These are phyloP conservation scores for Neocrepidodera transversa DNA, from an alignment of 2,888 invertebrate genomes.

Conservation along the genomic window DNA sequence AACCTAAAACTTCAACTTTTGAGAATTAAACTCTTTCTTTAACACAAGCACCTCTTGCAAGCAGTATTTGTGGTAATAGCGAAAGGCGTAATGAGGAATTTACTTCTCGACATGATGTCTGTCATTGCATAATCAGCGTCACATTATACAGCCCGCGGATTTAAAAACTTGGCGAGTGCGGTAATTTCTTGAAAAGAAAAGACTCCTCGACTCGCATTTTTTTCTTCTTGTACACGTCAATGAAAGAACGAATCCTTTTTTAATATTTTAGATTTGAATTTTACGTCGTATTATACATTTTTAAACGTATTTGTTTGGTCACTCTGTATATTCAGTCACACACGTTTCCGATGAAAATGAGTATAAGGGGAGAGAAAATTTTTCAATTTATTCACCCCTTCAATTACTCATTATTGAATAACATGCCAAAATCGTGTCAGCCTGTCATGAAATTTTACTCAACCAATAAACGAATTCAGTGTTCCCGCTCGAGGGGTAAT, in stretches of 20 bases:
- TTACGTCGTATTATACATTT: too few relatives aligned
- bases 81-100: conserved; percentile 29
- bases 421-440: conserved; percentile 50
- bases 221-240: background rate
- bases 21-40: conserved; percentile 14
- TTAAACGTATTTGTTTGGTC: too few relatives aligned
- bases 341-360: conserved; percentile 21
- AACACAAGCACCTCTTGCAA: conserved; percentile 8
- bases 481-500: conserved; percentile 39
- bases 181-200: background rate
- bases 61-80: conserved; percentile 16
- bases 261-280: too few relatives aligned
- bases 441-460: conserved; percentile 53
- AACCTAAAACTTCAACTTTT: conserved; percentile 16
- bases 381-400: conserved; percentile 45
- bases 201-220: background rate
- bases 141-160: conserved; percentile 10
- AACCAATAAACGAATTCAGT: conserved; percentile 49
- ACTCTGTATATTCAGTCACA: conserved; percentile 7
- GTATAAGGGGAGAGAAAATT: conserved; percentile 26
- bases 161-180: background rate
- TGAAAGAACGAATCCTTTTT: too few relatives aligned
- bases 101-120: conserved; percentile 4
- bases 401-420: conserved; percentile 48
- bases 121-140: conserved; percentile 20